Evolutionary conservation across 2,113 vertebrate species (phyloP), one percentile per base, ranked within the genome.

Genomic region (Silurus asotus): DNA sequence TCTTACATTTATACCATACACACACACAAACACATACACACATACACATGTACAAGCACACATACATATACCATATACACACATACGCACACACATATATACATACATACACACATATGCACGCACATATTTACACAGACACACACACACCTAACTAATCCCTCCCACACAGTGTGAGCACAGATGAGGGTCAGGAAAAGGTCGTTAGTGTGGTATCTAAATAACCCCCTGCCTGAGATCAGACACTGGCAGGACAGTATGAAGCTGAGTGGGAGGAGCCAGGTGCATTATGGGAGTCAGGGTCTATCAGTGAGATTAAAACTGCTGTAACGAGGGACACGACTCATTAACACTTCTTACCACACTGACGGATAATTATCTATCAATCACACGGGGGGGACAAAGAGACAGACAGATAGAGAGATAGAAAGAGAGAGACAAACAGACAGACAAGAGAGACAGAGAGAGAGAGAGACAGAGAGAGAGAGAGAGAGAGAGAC

Each of bases 301-400:
- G 79, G 65, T 84, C 80, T 76, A 69, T 81, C 78, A 75, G 67
- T 19, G 77, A 62, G 53, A 59, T 59, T 17, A 25, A n/a, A 51
- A 49, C 65, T 19, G 77, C 84, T 72, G 53, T 81, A 56, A 82
- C n/a, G 62, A 85, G 75, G 51, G 45, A 74, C 53, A 83, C 72
- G 78, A 85, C 17, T 67, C 48, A 67, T 58, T 67, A 72, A 83
- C 45, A 78, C 82, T 64, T 65, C n/a, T n/a, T n/a, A n/a, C 28
- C 74, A 74, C 81, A 75, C 88, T 86, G 83, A 85, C 28, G 58
- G 62, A 82, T 88, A 89, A 89, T 90, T 89, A 89, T 78, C 70
- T 89, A 90, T 89, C 87, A 87, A 90, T 90, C 83, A 69, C 53
- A 74, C 53, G 58, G 74, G 81, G 75, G 81, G 49, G 76, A n/a